phyloP scores from a whole-genome alignment of 2,113 vertebrate genomes.

The Cynoglossus semilaevis region DNA sequence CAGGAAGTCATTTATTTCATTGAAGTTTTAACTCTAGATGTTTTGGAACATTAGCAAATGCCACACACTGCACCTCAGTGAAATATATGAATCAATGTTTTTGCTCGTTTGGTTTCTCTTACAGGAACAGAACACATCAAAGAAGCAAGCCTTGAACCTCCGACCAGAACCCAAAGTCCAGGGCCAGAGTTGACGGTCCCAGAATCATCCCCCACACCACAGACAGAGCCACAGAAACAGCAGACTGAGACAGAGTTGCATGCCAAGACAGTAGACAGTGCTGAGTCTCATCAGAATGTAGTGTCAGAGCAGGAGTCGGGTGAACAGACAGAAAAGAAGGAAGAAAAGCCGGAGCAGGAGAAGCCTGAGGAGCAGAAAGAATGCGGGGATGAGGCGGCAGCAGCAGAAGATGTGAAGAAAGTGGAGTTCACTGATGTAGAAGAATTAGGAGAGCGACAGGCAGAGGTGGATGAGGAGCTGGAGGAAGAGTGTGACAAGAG shows the following conservation, averaged over 20 bases:
- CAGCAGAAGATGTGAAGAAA: conserved; percentile 58
- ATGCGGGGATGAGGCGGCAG: conserved; percentile 23
- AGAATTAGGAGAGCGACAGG: conserved; percentile 23
- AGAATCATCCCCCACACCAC: conserved; percentile 35
- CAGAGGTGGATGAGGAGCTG: conserved; percentile 54
- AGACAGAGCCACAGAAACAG: conserved; percentile 45
- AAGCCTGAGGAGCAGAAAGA: conserved; percentile 24
- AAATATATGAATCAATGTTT: conserved; percentile 26
- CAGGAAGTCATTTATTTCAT: conserved; percentile 34
- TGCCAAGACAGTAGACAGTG: conserved; percentile 23
- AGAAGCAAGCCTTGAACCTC: conserved; percentile 52
- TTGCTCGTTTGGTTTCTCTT: conserved; percentile 60
- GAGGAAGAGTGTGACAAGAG: conserved; percentile 77
- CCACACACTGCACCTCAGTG: conserved; percentile 12
- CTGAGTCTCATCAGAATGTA: conserved; percentile 34
- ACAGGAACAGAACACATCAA: conserved; percentile 75
- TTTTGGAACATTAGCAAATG: conserved; percentile 25
- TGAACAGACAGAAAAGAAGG: conserved; percentile 24
- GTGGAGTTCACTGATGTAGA: conserved; percentile 34
- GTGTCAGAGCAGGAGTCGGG: conserved; percentile 12
- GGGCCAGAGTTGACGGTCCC: conserved; percentile 47
- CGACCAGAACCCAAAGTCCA: conserved; percentile 49
- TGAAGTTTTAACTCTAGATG: conserved; percentile 26
- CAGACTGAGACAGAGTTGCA: conserved; percentile 41
- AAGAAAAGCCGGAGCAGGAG: conserved; percentile 32